Evolutionary conservation across 2,113 vertebrate species (phyloP).

Genomic region (Okapia johnstoni): DNA sequence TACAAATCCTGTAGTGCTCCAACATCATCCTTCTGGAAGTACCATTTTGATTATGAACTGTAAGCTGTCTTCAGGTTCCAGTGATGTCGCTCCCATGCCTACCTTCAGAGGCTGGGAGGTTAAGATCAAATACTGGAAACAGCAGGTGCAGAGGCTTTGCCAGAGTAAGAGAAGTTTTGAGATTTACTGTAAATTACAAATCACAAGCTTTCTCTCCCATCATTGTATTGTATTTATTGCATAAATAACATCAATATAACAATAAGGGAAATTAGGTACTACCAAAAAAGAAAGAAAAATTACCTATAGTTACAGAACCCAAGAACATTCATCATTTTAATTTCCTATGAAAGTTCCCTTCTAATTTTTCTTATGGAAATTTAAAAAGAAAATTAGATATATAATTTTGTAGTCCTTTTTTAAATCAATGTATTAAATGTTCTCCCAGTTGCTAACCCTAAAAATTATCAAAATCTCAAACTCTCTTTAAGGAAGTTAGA

Average conservation of each 20-base stretch:
- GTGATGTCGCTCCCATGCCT: neutral
- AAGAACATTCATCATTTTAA: constrained; percentile 9
- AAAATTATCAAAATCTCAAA: constrained; percentile 14
- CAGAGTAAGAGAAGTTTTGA: neutral
- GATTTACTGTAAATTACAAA: neutral
- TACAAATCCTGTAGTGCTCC: neutral
- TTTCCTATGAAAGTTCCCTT: neutral
- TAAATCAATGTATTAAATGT: neutral
- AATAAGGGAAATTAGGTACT: neutral
- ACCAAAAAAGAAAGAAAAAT: neutral
- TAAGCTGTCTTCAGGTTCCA: neutral
- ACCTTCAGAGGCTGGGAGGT: neutral
- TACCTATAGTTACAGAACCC: neutral
- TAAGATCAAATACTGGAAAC: neutral
- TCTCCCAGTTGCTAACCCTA: constrained; percentile 27
- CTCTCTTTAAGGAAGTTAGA: neutral
- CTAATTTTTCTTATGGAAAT: constrained; percentile 8
- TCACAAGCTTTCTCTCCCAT: neutral
- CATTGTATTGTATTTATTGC: constrained; percentile 2
- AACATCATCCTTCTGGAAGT: neutral
- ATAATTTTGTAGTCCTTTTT: neutral
- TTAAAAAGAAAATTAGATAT: constrained; percentile 11
- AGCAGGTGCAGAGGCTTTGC: neutral
- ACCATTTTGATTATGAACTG: neutral
- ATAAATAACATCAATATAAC: neutral